Evolutionary conservation across 2,113 vertebrate genomes (phyloP), one percentile per base, ranked within the genome.

Genomic region (Phyllostomus discolor): DNA sequence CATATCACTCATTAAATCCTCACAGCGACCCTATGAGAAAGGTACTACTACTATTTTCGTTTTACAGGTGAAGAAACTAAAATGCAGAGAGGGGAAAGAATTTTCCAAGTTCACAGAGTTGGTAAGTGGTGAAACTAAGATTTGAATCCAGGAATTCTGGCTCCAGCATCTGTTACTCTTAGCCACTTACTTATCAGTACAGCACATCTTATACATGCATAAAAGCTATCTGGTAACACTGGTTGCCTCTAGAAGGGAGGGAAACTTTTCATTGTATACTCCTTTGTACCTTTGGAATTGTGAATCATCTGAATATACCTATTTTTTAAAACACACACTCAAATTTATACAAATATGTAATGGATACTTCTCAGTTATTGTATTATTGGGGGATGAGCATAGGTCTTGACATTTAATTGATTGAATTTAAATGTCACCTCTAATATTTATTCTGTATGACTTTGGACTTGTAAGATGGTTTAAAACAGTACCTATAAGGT

Each of bases 381-480:
- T 33, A 78, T 89, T 83, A 66, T 31, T 11, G 4, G 76, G 7
- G 19, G 43, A 90, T 83, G 57, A 91, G 5, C 64, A 75, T 94
- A 48, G 52, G 7, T 91, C 86, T 93, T 82, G 64, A 15, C 90
- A 84, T 75, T 85, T 5, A 67, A 20, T 54, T 75, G 70, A 80
- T 95, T 87, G 19, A 90, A 66, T 97, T 78, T 96, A 82, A 93
- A 95, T n/a, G 2, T 67, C 48, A 84, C 69, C 64, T 95, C 48
- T 95, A 88, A 95, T 95, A 85, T 95, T 94, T 93, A 76, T 62
- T 90, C 75, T 79, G 15, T 91, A 78, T 95, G 92, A 84, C 72
- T 52, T 92, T 73, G 81, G 66, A 81, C 33, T 94, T 75, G 59
- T 59, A 96, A 96, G 57, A 81, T 87, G 28, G 38, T 95, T 96